A percentile compares a stretch with the other conserved stretches of the same genome.
These are phyloP conservation scores for Scortum barcoo DNA, from an alignment of 2,113 vertebrate genomes.

Conservation along the genomic window DNA sequence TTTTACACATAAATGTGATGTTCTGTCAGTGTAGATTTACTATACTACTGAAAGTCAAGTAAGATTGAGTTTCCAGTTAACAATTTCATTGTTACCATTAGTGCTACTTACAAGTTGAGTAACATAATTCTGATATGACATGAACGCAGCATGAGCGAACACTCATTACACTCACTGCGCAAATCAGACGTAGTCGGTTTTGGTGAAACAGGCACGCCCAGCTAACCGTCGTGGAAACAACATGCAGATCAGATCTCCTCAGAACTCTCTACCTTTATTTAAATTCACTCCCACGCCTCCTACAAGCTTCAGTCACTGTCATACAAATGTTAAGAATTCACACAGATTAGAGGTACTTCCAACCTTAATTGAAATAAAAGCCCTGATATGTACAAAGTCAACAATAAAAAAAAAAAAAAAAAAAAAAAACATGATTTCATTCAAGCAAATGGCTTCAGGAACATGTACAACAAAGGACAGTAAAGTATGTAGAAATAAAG, in stretches of 20 bases:
- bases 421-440: constrained; percentile 18
- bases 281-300: not conserved
- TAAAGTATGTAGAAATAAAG: constrained; percentile 11
- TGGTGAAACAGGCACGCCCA: not conserved
- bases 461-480: constrained; percentile 8
- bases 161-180: no score
- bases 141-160: no score
- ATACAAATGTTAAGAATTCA: not conserved
- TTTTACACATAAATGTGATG: not conserved
- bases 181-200: no score
- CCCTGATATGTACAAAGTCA: constrained; percentile 35
- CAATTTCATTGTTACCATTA: no score
- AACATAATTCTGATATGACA: no score
- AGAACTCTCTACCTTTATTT: not conserved
- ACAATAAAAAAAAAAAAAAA: constrained; percentile 5
- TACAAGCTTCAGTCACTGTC: not conserved
- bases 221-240: not conserved
- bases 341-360: constrained; percentile 28
- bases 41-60: no score
- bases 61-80: no score
- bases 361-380: constrained; percentile 63
- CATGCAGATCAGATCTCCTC: no score
- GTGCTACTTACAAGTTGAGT: no score
- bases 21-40: not conserved
- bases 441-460: constrained; percentile 26